Base-by-base conservation (phyloP, 2,113 vertebrate species). In the Eclectus roratus region DNA sequence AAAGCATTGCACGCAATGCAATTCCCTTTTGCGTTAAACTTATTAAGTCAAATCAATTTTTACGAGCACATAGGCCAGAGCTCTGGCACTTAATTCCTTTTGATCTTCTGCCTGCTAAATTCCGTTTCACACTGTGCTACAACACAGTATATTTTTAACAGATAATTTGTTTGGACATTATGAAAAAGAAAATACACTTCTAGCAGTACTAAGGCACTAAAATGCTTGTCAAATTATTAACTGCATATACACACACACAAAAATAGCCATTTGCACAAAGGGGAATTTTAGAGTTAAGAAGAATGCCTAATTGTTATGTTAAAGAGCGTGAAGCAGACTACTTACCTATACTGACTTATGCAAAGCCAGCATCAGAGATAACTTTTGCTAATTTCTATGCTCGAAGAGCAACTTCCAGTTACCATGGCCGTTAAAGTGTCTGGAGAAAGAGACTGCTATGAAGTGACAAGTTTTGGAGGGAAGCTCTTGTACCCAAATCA, bases 41-140 rank as follows among this genome's bases (percentile, higher is more conserved):
- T 97, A 96, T 46, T 96, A 97, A 97, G 82, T 97, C 96, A 96
- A 95, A 97, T 97, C 94, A 96, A 14, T 97, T 98, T 95, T 97
- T 96, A 94, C 1, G 2, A 96, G 79, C 80, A 76, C 37, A 55
- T 55, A 60, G 83, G 39, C 80, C 65, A 93, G 78, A 94, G 68
- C 61, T 92, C 66, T 96, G 82, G 68, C 77, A 88, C 82, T 96
- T 97, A 97, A 97, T 97, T 97, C 66, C 64, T 90, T 94, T 94
- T 97, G 92, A 96, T 97, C 94, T 89, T 95, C 94, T 0, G 6
- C 79, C 91, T 95, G 80, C 76, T 96, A 88, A 95, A 93, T 93
- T 97, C 89, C 8, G 13, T 93, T 96, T 97, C 93, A 79, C 53
- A 60, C 92, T 96, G 88, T 82, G 94, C 85, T 92, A 88, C 64